Evolutionary conservation across 2,113 vertebrate genomes (phyloP).

Genomic region (Sigmodon hispidus): DNA sequence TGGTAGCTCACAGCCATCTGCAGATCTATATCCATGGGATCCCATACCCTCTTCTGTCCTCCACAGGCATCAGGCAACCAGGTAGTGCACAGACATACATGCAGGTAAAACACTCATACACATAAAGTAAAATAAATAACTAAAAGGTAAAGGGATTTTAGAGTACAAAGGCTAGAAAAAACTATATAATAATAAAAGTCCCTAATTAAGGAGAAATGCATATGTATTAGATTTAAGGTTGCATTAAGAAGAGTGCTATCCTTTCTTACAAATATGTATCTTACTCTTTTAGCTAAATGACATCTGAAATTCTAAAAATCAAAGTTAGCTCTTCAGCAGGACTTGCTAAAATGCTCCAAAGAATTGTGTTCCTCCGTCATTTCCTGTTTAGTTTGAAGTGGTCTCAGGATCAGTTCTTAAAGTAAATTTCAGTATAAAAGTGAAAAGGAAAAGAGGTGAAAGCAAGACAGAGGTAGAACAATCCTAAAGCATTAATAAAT

Average conservation of each 20-base stretch:
- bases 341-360: conserved; percentile 12
- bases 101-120: neutral
- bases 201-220: conserved; percentile 20
- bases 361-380: neutral
- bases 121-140: neutral
- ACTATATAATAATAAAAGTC: conserved; percentile 7
- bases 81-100: no score
- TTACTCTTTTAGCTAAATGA: conserved; percentile 5
- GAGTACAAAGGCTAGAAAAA: neutral
- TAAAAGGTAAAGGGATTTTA: neutral
- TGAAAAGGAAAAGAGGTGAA: neutral
- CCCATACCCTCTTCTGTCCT: no score
- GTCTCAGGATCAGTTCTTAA: conserved; percentile 42
- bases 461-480: neutral
- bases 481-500: conserved; percentile 29
- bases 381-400: conserved; percentile 46
- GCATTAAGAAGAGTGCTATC: neutral
- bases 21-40: neutral
- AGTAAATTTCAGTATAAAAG: conserved; percentile 46
- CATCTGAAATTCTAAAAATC: conserved; percentile 19
- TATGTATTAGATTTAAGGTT: conserved; percentile 4
- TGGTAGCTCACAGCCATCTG: neutral
- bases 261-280: neutral
- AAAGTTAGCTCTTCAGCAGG: conserved; percentile 8
- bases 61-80: neutral